A percentile compares a stretch with the other conserved stretches of the same genome.
Conservation (phyloP, 2,797 vertebrate genomes). For the Gobionotothen gibberifrons region DNA sequence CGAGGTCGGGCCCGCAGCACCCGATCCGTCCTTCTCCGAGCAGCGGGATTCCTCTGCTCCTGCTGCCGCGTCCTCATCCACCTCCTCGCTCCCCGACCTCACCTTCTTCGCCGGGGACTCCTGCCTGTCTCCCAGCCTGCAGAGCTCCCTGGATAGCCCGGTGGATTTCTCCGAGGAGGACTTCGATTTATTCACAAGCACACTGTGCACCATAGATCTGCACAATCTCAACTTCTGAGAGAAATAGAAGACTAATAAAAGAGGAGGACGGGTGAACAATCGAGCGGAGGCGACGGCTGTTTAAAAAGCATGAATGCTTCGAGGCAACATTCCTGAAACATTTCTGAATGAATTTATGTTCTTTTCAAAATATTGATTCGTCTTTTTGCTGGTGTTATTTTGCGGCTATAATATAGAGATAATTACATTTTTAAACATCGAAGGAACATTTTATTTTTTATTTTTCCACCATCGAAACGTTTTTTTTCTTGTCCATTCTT, state of each 20-base stretch:
- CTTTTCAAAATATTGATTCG: constrained; percentile 17
- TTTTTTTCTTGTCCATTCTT: constrained; percentile 62
- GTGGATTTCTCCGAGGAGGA: constrained; percentile 94
- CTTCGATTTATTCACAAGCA: constrained; percentile 93
- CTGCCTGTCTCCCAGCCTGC: constrained; percentile 87
- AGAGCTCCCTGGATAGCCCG: constrained; percentile 89
- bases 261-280: constrained; percentile 30
- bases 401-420: constrained; percentile 11
- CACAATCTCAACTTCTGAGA: constrained; percentile 88
- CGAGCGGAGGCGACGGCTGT: constrained; percentile 36
- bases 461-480: constrained; percentile 50
- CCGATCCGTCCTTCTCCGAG: constrained; percentile 79
- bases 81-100: constrained; percentile 82
- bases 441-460: constrained; percentile 50
- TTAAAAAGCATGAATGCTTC: constrained; percentile 51
- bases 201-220: constrained; percentile 92
- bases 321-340: constrained; percentile 79
- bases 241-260: not conserved
- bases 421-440: constrained; percentile 38
- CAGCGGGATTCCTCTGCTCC: constrained; percentile 75
- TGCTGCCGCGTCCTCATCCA: constrained; percentile 31
- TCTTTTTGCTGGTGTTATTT: constrained; percentile 56
- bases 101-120: constrained; percentile 88
- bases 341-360: constrained; percentile 55
- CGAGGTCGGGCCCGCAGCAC: constrained; percentile 37